Base-by-base conservation (phyloP, 2,888 invertebrate species). In the Chaetogeoica ovagalla region DNA sequence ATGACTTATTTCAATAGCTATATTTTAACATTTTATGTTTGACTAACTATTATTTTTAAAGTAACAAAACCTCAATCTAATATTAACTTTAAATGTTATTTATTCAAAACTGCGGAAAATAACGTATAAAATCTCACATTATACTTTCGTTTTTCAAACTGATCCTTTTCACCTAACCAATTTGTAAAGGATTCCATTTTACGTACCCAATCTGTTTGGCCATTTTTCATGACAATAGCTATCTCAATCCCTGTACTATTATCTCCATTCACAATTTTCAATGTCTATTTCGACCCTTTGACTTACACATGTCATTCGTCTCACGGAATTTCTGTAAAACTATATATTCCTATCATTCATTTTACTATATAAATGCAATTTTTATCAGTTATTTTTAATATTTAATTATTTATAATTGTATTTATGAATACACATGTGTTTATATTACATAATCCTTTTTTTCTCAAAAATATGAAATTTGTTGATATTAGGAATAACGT, bases 121-220 rank as follows among this genome's bases (percentile, higher is more conserved):
- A 7, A 72, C 60, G 23, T 23, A 13, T 43, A 43, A 72, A 60
- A 48, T 3, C 13, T 72, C n/a, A 6, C 48, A 48, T 72, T 30
- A n/a, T 48, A 60, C 23, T 63, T 39, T 30, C n/a, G 2, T 30
- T 48, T 72, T 62, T n/a, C 1, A 60, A 15, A 21, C 57, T 23
- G 19, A 48, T 62, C 30, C 30, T 13, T 62, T 30, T 72, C 48
- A 43, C 19, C 19, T 21, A 60, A 48, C 39, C 19, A 48, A 72
- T 60, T 60, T 43, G 11, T 48, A 60, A 62, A 72, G 60, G 43
- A 48, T 62, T 72, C 15, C 13, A 72, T 72, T 72, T 21, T 30
- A 48, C 19, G 23, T 48, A 60, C 17, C 3, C 60, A 60, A 60
- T 72, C 19, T 60, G 43, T 72, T 43, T 48, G 11, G 19, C 19